phyloP scores from a whole-genome alignment of 2,888 invertebrate species.

The Sarcophaga rosellei region DNA sequence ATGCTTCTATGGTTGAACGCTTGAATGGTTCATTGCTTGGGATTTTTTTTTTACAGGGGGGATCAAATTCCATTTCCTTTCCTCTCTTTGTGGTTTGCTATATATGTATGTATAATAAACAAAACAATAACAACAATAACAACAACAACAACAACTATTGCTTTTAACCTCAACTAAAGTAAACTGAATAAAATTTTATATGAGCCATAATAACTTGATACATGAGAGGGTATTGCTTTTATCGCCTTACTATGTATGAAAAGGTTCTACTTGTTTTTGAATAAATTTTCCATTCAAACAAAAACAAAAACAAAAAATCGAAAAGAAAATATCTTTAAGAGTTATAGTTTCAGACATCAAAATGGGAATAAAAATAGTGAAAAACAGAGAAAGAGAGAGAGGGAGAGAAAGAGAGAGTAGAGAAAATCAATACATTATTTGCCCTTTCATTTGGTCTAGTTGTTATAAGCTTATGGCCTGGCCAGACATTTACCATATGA shows the following conservation, averaged over 20 bases:
- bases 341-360: too few species aligned
- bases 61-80: background rate
- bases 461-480: background rate
- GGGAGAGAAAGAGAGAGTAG: too few species aligned
- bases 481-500: background rate
- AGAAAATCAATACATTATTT: background rate
- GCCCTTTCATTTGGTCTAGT: conserved; percentile 11
- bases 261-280: background rate
- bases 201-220: background rate
- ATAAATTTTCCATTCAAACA: background rate
- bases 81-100: background rate
- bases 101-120: too few species aligned
- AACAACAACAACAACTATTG: background rate
- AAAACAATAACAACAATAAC: too few species aligned
- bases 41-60: background rate
- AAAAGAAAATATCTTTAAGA: too few species aligned
- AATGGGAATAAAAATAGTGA: too few species aligned
- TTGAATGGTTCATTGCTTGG: background rate
- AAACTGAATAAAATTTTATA: background rate
- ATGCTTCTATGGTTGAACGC: background rate
- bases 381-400: too few species aligned
- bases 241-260: background rate
- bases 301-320: background rate
- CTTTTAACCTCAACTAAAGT: background rate
- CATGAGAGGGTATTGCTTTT: background rate